phyloP scores from a whole-genome alignment of 2,113 vertebrate genomes.

The Semnornis frantzii region DNA sequence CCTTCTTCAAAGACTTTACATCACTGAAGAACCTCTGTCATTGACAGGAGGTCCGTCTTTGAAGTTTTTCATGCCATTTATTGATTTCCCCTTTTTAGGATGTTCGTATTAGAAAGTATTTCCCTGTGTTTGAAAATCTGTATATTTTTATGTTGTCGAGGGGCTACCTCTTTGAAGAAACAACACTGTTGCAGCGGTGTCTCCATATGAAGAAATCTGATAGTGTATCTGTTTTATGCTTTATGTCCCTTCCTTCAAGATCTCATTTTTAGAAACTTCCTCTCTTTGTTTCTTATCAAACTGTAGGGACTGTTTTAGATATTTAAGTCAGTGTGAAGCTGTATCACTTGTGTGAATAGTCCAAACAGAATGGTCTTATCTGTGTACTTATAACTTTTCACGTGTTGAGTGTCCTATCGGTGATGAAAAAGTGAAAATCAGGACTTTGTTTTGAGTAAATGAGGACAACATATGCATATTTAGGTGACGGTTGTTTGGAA shows the following conservation, averaged over 20 bases:
- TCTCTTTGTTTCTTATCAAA: conserved; percentile 16
- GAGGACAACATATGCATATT: not conserved
- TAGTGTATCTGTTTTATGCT: conserved; percentile 32
- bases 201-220: conserved; percentile 68
- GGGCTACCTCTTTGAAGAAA: conserved; percentile 79
- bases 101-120: conserved; percentile 83
- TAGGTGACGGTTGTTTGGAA: not conserved
- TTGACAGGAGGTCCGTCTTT: conserved; percentile 85
- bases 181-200: conserved; percentile 60
- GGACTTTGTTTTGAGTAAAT: not conserved
- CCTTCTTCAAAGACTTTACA: conserved; percentile 85
- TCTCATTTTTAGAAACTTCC: conserved; percentile 53
- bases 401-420: not conserved
- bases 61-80: conserved; percentile 87
- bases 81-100: conserved; percentile 83
- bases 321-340: not conserved
- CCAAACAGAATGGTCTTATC: not conserved
- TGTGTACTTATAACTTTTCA: not conserved
- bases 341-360: not conserved
- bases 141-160: conserved; percentile 76
- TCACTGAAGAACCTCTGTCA: conserved; percentile 81
- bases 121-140: conserved; percentile 78
- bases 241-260: conserved; percentile 47
- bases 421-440: not conserved
- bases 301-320: not conserved